Evolutionary conservation across 2,888 invertebrate species (phyloP), one percentile per base, ranked within the genome.

Genomic region (Acronicta alni): DNA sequence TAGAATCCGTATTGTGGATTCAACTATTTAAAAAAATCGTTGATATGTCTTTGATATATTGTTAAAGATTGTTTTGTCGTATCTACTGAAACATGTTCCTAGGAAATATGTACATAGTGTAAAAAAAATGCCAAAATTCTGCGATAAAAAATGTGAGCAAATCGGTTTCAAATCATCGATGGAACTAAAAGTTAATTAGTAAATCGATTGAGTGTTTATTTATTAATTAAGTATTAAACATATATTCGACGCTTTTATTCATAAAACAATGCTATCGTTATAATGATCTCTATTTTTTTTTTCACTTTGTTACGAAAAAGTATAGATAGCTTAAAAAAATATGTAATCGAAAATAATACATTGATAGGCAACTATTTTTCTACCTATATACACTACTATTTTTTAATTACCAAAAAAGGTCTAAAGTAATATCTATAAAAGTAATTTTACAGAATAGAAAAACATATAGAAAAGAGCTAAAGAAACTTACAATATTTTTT

Each of bases 91-190:
- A 57, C 26, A 54, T 46, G 73, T 70, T 73, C 68, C 57, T 74
- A 66, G 48, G 62, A 60, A 56, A 54, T 45, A 30, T 63, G 60
- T 65, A 68, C 12, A 67, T 65, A 65, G 23, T 47, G 41, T 30
- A 3, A 12, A 30, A 30, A 30, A 32, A 51, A 49, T 18, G 32
- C 47, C 10, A 39, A 57, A 37, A 20, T 20, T 23, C n/a, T 12
- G 12, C 17, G 8, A 42, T 18, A n/a, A 30, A 18, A 38, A 14
- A n/a, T 8, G 30, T 37, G 42, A 37, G 5, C 7, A n/a, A 56
- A 45, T 30, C 17, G 41, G 32, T 38, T 15, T 18, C 18, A 17
- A 20, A 30, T 37, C 12, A 15, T 35, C 15, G 26, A 30, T 20
- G 30, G 10, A 55, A 35, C 12, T 4, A 35, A 35, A 32, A 30